A percentile compares a stretch with the other conserved stretches of the same genome.
phyloP scores from a whole-genome alignment of 2,888 invertebrate genomes.

The Caenorhabditis sp. region DNA sequence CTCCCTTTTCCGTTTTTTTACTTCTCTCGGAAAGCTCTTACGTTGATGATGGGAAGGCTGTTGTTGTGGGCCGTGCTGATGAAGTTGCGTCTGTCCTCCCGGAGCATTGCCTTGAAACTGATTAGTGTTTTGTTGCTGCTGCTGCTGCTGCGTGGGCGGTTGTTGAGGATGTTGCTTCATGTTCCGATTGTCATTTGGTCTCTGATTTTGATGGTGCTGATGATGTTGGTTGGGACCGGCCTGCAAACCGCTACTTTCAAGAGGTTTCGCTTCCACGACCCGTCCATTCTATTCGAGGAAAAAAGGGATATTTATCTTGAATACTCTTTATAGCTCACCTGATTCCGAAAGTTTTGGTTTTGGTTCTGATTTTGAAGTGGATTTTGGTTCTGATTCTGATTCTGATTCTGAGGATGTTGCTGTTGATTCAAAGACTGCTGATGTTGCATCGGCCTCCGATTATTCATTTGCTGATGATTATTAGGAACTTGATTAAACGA shows the following conservation, averaged over 20 bases:
- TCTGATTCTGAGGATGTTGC: conserved; percentile 21
- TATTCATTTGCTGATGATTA: conserved; percentile 48
- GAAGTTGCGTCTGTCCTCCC: conserved; percentile 27
- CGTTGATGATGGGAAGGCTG: conserved; percentile 48
- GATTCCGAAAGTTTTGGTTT: conserved; percentile 43
- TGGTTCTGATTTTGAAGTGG: conserved; percentile 24
- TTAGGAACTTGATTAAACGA: conserved; percentile 16
- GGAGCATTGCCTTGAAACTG: conserved; percentile 35
- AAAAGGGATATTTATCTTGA: no score
- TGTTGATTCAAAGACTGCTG: conserved; percentile 33
- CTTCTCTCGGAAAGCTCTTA: conserved; percentile 22
- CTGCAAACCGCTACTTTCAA: conserved; percentile 7
- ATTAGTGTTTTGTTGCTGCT: conserved; percentile 56
- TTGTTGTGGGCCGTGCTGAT: conserved; percentile 47
- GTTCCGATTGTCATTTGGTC: conserved; percentile 31
- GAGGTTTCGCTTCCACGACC: not conserved
- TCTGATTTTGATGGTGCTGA: conserved; percentile 33
- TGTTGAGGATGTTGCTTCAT: conserved; percentile 34
- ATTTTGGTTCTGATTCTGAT: conserved; percentile 26
- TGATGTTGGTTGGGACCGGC: conserved; percentile 17
- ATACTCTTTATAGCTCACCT: no score
- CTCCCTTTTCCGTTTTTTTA: conserved; percentile 3
- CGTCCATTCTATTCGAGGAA: not conserved
- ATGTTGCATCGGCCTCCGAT: conserved; percentile 33
- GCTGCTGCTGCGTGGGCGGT: conserved; percentile 58